Evolutionary conservation across 2,797 vertebrate genomes (phyloP).

Genomic region (Falco berigora): DNA sequence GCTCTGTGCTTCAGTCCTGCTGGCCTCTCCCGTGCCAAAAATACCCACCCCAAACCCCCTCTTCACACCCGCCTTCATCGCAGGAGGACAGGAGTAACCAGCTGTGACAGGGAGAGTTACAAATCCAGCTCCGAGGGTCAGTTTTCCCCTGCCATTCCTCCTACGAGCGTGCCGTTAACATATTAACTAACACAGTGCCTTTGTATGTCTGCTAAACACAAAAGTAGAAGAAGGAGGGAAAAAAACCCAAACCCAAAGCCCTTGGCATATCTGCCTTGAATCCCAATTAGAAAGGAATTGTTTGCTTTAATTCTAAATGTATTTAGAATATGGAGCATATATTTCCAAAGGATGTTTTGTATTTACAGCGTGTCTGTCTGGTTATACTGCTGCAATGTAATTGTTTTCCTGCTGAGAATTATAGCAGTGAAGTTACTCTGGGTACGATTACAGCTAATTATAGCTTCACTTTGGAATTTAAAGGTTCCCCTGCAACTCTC

Average conservation of each 20-base stretch:
- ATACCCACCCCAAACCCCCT: neutral
- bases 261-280: neutral
- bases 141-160: neutral
- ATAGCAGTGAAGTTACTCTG: slow-evolving; percentile 74
- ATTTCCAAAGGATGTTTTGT: slow-evolving; percentile 75
- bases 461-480: slow-evolving; percentile 69
- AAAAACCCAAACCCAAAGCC: neutral
- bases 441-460: slow-evolving; percentile 76
- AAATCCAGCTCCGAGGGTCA: accelerated
- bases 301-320: slow-evolving; percentile 68
- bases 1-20: neutral
- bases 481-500: slow-evolving; percentile 61
- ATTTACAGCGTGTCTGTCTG: slow-evolving; percentile 75
- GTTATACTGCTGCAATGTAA: slow-evolving; percentile 72
- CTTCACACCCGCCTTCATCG: neutral
- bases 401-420: slow-evolving; percentile 79
- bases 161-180: accelerated
- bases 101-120: neutral
- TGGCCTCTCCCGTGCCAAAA: neutral
- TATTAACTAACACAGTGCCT: neutral
- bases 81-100: neutral
- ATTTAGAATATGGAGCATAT: slow-evolving; percentile 68
- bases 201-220: neutral
- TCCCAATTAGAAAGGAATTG: slow-evolving; percentile 51
- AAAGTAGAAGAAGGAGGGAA: neutral